Conservation (phyloP, 2,113 vertebrate genomes). For the Mus musculus region GRCm39 chr10:39549501-39550000, state of each 20-base stretch:
- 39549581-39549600: neutral
- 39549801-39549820: neutral
- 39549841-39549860: conserved; percentile 19
- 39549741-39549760: neutral
- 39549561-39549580: neutral
- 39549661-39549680: neutral
- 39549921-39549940: conserved; percentile 18
- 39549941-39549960: conserved; percentile 1
- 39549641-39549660: neutral
- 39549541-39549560: neutral
- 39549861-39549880: conserved; percentile 46
- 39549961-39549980: conserved; percentile 35
- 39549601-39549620: neutral
- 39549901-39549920: neutral
- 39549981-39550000: neutral
- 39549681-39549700: neutral
- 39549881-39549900: conserved; percentile 51
- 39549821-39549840: neutral
- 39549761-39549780: conserved; percentile 27
- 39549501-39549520: neutral
- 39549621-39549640: neutral
- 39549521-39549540: neutral
- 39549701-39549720: neutral
- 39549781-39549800: neutral
- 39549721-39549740: conserved; percentile 19